Evolutionary conservation across 2,113 vertebrate species (phyloP).

Genomic region (Crotophaga sulcirostris): DNA sequence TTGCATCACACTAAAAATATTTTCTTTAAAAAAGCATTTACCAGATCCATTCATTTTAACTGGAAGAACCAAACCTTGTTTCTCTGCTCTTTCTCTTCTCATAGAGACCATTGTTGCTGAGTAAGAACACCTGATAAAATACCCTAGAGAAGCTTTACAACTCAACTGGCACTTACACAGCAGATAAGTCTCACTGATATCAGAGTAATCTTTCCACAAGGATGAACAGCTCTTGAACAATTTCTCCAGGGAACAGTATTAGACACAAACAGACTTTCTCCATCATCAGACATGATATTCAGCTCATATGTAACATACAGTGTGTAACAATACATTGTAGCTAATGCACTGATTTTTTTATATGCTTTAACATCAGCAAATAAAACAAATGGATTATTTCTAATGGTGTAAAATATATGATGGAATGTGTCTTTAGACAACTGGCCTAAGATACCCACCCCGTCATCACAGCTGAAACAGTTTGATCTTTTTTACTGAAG

Average conservation of each 20-base stretch:
- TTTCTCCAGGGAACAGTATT: constrained; percentile 46
- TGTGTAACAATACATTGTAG: background rate
- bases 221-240: constrained; percentile 28
- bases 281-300: constrained; percentile 47
- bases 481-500: background rate
- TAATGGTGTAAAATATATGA: background rate
- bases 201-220: constrained; percentile 38
- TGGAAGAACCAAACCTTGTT: background rate
- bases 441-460: background rate
- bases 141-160: constrained; percentile 69
- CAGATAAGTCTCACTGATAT: constrained; percentile 54
- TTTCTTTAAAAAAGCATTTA: background rate
- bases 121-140: constrained; percentile 69
- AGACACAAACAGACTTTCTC: constrained; percentile 17
- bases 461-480: background rate
- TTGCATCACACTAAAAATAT: background rate
- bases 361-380: background rate
- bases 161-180: constrained; percentile 44
- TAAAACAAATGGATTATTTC: background rate
- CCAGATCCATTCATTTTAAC: background rate
- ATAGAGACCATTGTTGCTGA: constrained; percentile 9
- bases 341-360: background rate
- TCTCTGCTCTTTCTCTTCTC: constrained; percentile 15
- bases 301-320: background rate
- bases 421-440: background rate